These are phyloP conservation scores for Gobius niger DNA, from an alignment of 2,113 vertebrate genomes.

Conservation along the genomic window DNA sequence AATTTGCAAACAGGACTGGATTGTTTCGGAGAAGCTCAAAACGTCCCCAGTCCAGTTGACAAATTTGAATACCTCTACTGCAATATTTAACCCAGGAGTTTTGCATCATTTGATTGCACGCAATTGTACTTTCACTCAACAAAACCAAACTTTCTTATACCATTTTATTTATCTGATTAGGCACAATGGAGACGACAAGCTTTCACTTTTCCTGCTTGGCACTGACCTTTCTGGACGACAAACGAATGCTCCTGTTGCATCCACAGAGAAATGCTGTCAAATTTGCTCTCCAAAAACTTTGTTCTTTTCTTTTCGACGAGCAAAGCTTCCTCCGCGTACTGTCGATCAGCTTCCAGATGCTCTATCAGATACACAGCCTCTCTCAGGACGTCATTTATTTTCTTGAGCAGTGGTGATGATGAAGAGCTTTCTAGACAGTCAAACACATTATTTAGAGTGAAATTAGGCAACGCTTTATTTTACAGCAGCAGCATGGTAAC, in stretches of 20 bases:
- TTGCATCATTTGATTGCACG: too few relatives aligned
- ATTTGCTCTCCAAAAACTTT: slow-evolving; percentile 67
- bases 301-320: slow-evolving; percentile 73
- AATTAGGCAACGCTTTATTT: too few relatives aligned
- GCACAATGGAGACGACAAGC: not conserved
- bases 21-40: too few relatives aligned
- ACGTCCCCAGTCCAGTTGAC: too few relatives aligned
- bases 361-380: slow-evolving; percentile 82
- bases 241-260: slow-evolving; percentile 76
- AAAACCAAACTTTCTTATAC: not conserved
- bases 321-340: slow-evolving; percentile 79
- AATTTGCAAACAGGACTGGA: too few relatives aligned
- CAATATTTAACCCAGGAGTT: not conserved
- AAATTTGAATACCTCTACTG: not conserved
- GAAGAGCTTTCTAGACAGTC: slow-evolving; percentile 51
- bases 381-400: slow-evolving; percentile 77
- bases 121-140: not conserved
- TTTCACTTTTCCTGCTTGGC: not conserved
- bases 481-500: too few relatives aligned
- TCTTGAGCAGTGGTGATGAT: slow-evolving; percentile 68
- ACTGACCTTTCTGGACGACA: slow-evolving; percentile 79
- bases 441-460: slow-evolving; percentile 20
- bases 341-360: slow-evolving; percentile 81
- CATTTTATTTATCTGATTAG: too few relatives aligned
- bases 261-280: slow-evolving; percentile 78